Percentiles rank a stretch among this genome's conserved stretches.
Conservation (phyloP, 2,113 vertebrate species). For the Myocastor coypus region DNA sequence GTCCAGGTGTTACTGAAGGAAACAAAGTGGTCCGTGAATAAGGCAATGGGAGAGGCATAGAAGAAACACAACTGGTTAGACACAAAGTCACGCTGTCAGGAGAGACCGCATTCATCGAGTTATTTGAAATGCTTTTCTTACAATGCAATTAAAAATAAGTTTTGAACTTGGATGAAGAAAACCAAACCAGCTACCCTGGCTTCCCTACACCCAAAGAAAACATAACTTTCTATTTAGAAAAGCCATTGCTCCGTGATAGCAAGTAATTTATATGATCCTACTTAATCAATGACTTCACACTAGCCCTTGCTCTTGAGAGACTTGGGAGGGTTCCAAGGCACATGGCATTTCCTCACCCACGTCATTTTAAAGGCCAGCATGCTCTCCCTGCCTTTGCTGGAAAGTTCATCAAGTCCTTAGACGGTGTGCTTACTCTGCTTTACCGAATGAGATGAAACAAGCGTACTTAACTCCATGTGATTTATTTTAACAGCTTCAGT, state of each 20-base stretch:
- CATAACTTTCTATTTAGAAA: slow-evolving; percentile 17
- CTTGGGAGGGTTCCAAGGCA: slow-evolving; percentile 65
- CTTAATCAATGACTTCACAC: slow-evolving; percentile 59
- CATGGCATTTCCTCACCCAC: slow-evolving; percentile 36
- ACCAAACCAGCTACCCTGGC: not conserved
- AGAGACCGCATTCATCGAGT: not conserved
- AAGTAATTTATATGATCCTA: slow-evolving; percentile 47
- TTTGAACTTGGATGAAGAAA: slow-evolving; percentile 14
- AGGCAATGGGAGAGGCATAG: not conserved
- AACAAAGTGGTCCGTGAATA: not conserved
- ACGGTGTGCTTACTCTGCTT: slow-evolving; percentile 69
- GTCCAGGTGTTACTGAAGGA: not conserved
- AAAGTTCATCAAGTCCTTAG: slow-evolving; percentile 67
- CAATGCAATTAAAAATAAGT: not conserved
- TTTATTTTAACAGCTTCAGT: slow-evolving; percentile 63
- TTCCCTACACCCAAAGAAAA: slow-evolving; percentile 40
- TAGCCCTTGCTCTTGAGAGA: slow-evolving; percentile 37
- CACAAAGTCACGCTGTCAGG: not conserved
- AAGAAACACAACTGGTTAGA: not conserved
- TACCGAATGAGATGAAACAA: slow-evolving; percentile 74
- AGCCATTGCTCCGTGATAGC: not conserved
- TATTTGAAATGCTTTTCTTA: slow-evolving; percentile 33
- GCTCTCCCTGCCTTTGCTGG: slow-evolving; percentile 64
- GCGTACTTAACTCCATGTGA: slow-evolving; percentile 54
- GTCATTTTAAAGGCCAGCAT: slow-evolving; percentile 66